Base-by-base conservation (phyloP, 1,140 invertebrate species). In the Zaprionus lachaisei region DNA sequence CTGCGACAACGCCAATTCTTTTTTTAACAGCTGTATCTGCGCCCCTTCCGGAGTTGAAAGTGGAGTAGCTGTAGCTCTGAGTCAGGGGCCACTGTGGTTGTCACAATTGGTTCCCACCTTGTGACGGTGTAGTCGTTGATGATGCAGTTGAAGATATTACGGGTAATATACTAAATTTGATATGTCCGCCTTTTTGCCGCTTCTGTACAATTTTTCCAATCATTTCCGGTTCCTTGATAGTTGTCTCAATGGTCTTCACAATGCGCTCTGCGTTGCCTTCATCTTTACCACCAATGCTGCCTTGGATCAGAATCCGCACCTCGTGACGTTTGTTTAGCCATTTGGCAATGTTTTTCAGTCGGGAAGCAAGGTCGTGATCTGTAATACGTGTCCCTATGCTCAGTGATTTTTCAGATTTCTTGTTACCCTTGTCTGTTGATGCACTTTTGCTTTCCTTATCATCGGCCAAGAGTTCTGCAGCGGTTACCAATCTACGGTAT, bases 341-440 rank as follows among this genome's bases (percentile, higher is more conserved):
- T 87, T 95, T 96, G n/a, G 84, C 66, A 28, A 96, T 94, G 81
- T 95, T 96, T 67, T 94, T 96, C 0, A 95, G 77, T 61, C 94
- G 93, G 12, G 94, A 94, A 76, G 93, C 92, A 54, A 96, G 93
- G 92, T 96, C 96, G 92, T 96, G 94, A 24, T 95, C 93, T 4
- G 91, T 93, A 60, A 96, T 96, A 74, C 94, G 94, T 2, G 93
- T 92, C 12, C 94, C 94, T 26, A 96, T 81, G 1, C 94, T 94
- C 4, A 96, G 67, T 1, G 95, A 77, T 91, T 96, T 96, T 66
- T 95, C 94, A 0, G 90, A 57, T 56, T 63, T 92, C 37, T 76
- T 86, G 2, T 65, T 64, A 20, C 15, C 24, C 37, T 83, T 91
- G 1, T 90, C 76, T 7, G 57, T 47, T 2, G 60, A 15, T 47